A percentile compares a stretch with the other conserved stretches of the same genome.
Evolutionary conservation across 2,113 vertebrate species (phyloP).

Genomic region (Capreolus pygargus): DNA sequence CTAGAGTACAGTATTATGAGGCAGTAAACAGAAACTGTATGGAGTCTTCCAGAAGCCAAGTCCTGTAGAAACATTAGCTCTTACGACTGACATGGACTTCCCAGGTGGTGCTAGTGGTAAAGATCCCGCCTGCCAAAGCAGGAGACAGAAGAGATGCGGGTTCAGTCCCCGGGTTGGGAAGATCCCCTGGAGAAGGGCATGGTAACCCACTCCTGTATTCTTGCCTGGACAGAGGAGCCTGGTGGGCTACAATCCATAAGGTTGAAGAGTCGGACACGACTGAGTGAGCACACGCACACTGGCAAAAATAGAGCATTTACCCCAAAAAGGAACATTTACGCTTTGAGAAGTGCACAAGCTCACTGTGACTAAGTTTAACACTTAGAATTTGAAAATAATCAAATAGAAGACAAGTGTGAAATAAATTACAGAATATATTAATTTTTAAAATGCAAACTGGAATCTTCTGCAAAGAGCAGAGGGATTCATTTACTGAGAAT

Average conservation of each 20-base stretch:
- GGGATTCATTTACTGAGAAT: slow-evolving; percentile 2
- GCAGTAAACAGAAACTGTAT: neutral
- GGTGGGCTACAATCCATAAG: neutral
- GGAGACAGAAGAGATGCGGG: accelerated
- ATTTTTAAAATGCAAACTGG: neutral
- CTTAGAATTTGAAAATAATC: neutral
- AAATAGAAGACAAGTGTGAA: neutral
- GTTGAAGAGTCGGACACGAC: neutral
- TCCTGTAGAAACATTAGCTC: neutral
- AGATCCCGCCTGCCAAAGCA: neutral
- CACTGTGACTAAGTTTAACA: neutral
- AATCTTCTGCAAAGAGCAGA: neutral
- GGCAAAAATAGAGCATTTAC: neutral
- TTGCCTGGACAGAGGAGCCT: neutral
- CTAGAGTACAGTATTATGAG: neutral
- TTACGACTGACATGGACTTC: neutral
- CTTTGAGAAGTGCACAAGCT: neutral
- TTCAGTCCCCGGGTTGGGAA: neutral
- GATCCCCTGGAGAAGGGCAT: neutral
- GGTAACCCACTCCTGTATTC: neutral
- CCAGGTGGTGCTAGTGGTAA: neutral
- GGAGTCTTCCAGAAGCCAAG: neutral
- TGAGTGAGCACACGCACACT: neutral
- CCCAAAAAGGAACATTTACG: neutral
- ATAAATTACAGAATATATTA: neutral